Base-by-base conservation (phyloP, 23 tunicate genomes). In the Trididemnum nubilum region DNA sequence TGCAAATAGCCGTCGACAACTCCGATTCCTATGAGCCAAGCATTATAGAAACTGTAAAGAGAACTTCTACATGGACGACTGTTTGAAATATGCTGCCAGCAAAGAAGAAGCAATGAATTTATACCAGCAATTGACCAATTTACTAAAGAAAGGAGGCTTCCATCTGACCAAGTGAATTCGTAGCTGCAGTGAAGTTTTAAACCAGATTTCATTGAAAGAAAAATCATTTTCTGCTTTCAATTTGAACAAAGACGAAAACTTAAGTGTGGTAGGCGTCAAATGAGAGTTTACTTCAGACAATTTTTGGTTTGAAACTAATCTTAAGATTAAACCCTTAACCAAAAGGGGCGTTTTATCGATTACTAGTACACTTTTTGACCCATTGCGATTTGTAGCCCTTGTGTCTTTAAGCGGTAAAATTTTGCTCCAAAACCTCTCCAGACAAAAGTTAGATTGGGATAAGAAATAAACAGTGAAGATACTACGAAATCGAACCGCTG, bases 31-130 rank as follows among this genome's bases (percentile, higher is more conserved):
- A 21, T n/a, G 26, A 22, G 3, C 28, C 22, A 12, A 15, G 5
- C 26, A 26, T 61, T 21, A 3, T 23, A 21, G 29, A n/a, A 15
- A 12, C 67, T 21, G 67, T 61, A 12, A 21, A 21, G 29, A 61
- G 26, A 61, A 61, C 29, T 61, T 61, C n/a, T 61, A 61, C 67
- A 26, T 61, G 26, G 67, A 61, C 26, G 67, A 61, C 67, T 61
- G 67, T 61, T 61, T 61, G 67, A 24, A 21, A 4, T 61, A 23
- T 24, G 29, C 26, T 61, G 5, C 67, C 26, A 61, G 67, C 29
- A 24, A 61, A 61, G 4, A 22, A 4, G 5, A 61, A 21, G 67
- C 67, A 21, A 61, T 61, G 5, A 5, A 3, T 61, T 12, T 61
- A 61, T 21, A 21, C 26, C 26, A 15, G 4, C 5, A 61, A 5